Conservation (phyloP, 2,797 vertebrate genomes). For the Neopelma chrysocephalum region DNA sequence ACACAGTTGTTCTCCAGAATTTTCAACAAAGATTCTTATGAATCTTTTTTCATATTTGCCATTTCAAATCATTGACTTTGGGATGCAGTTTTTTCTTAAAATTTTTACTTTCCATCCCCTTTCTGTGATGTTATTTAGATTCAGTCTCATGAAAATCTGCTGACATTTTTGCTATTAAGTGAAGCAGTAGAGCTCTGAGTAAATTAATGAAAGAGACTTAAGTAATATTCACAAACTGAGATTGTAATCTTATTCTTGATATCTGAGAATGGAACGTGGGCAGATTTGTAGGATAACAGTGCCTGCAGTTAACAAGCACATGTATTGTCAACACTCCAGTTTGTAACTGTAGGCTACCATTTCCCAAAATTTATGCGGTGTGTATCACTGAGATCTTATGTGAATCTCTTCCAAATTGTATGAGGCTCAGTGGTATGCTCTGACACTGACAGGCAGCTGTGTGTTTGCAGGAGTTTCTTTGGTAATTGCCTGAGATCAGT, state of each 20-base stretch:
- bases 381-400: not conserved
- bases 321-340: not conserved
- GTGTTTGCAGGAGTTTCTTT: not conserved
- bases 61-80: not conserved
- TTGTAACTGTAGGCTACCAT: not conserved
- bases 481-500: not conserved
- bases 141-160: not conserved
- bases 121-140: not conserved
- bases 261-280: not conserved
- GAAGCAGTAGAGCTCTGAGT: not conserved
- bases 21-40: not conserved
- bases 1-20: not conserved
- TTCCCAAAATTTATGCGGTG: not conserved
- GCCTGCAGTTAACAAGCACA: not conserved
- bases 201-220: not conserved
- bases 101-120: not conserved
- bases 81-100: not conserved
- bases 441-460: not conserved
- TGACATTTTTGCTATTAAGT: not conserved
- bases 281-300: not conserved
- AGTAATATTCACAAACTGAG: not conserved
- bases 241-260: not conserved
- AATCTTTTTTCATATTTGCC: not conserved
- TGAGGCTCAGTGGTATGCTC: not conserved
- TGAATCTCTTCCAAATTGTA: not conserved